Conservation (phyloP, 2,113 vertebrate species). For the Cyprinodon brontotheroides region DNA sequence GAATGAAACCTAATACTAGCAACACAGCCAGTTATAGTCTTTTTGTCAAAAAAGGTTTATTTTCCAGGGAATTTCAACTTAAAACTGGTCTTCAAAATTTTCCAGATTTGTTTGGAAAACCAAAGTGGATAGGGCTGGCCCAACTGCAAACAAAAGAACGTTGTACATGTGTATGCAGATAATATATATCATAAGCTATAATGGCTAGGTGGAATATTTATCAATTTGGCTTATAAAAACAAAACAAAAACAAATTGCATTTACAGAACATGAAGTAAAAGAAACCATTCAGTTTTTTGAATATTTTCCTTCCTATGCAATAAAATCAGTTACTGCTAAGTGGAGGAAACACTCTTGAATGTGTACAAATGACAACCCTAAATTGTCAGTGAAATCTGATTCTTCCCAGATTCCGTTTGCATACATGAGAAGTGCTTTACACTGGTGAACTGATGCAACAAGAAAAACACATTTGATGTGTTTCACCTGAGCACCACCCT, state of each 20-base stretch:
- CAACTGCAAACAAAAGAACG: constrained; percentile 74
- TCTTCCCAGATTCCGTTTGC: constrained; percentile 55
- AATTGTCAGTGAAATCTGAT: constrained; percentile 78
- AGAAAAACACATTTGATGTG: neutral
- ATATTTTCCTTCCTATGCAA: constrained; percentile 44
- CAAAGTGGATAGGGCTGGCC: constrained; percentile 66
- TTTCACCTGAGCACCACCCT: neutral
- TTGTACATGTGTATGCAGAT: constrained; percentile 33
- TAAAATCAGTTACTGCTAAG: constrained; percentile 56
- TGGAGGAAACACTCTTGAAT: constrained; percentile 77
- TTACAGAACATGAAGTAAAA: constrained; percentile 8
- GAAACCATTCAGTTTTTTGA: constrained; percentile 49
- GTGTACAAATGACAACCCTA: constrained; percentile 65
- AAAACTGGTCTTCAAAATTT: constrained; percentile 84
- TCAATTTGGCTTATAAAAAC: constrained; percentile 27
- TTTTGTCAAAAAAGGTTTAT: constrained; percentile 80
- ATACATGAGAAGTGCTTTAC: constrained; percentile 54
- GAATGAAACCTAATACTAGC: constrained; percentile 81
- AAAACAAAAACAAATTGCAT: constrained; percentile 10
- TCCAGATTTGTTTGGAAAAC: constrained; percentile 80
- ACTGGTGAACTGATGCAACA: constrained; percentile 26
- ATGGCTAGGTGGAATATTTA: constrained; percentile 13
- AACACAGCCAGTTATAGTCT: constrained; percentile 82
- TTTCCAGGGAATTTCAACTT: constrained; percentile 82
- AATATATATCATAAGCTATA: constrained; percentile 24